Conservation (phyloP, 2,797 vertebrate genomes). For the Zonotrichia albicollis region DNA sequence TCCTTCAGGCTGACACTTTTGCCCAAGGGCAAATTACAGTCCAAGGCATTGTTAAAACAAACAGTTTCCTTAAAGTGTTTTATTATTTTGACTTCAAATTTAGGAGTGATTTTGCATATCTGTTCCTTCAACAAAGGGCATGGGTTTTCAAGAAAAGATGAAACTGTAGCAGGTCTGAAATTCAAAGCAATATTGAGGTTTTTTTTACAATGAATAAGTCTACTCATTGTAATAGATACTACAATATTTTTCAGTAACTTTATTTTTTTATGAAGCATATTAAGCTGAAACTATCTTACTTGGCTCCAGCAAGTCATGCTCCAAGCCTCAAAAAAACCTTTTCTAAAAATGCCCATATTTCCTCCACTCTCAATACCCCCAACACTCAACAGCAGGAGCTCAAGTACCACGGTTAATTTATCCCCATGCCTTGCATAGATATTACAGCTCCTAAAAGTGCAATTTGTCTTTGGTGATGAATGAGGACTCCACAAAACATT, state of each 20-base stretch:
- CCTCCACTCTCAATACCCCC: neutral
- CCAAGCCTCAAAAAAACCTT: neutral
- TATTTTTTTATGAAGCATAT: neutral
- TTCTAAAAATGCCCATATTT: neutral
- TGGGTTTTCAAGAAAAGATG: neutral
- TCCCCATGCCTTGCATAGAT: neutral
- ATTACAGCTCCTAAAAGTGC: neutral
- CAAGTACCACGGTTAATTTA: neutral
- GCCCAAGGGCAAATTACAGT: neutral
- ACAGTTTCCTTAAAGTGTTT: neutral
- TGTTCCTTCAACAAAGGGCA: neutral
- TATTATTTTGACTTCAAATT: neutral
- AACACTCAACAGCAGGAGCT: neutral
- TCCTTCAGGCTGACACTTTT: neutral
- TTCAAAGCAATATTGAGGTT: neutral
- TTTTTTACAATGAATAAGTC: neutral
- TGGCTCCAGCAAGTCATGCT: neutral
- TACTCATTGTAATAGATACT: neutral
- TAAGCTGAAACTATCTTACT: neutral
- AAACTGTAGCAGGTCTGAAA: neutral
- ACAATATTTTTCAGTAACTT: neutral
- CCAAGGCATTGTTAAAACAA: neutral
- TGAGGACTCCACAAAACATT: neutral
- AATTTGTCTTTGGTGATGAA: neutral
- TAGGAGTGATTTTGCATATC: neutral